phyloP scores from a whole-genome alignment of 2,888 invertebrate species.

The Anthoptus insignis region DNA sequence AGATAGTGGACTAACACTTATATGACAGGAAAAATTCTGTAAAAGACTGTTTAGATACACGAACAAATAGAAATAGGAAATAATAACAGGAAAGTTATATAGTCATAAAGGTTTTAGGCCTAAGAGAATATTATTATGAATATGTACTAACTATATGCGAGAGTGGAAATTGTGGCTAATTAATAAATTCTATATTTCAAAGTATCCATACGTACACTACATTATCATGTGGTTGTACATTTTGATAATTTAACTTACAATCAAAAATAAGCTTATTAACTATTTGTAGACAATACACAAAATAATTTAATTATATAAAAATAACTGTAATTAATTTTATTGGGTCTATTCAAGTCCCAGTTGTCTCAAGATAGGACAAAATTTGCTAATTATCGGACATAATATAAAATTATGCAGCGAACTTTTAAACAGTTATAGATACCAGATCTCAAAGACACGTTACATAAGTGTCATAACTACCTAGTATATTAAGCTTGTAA shows the following conservation, averaged over 20 bases:
- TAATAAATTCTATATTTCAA: conserved; percentile 48
- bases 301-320: background rate
- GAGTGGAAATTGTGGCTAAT: conserved; percentile 64
- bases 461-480: background rate
- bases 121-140: conserved; percentile 63
- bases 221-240: conserved; percentile 5
- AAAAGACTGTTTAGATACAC: too few species aligned
- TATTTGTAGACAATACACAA: background rate
- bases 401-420: too few species aligned
- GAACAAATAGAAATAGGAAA: too few species aligned
- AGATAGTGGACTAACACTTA: too few species aligned
- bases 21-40: too few species aligned
- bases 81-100: conserved; percentile 66
- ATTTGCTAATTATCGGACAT: too few species aligned
- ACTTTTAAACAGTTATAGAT: background rate
- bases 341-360: too few species aligned
- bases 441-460: background rate
- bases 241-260: background rate
- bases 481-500: conserved; percentile 5
- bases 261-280: too few species aligned
- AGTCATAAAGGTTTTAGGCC: conserved; percentile 64
- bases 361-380: too few species aligned
- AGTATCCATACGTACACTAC: conserved; percentile 37
- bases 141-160: conserved; percentile 74
- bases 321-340: background rate